phyloP scores from a whole-genome alignment of 2,113 vertebrate species.

The Chamaetylas fuelleborni region DNA sequence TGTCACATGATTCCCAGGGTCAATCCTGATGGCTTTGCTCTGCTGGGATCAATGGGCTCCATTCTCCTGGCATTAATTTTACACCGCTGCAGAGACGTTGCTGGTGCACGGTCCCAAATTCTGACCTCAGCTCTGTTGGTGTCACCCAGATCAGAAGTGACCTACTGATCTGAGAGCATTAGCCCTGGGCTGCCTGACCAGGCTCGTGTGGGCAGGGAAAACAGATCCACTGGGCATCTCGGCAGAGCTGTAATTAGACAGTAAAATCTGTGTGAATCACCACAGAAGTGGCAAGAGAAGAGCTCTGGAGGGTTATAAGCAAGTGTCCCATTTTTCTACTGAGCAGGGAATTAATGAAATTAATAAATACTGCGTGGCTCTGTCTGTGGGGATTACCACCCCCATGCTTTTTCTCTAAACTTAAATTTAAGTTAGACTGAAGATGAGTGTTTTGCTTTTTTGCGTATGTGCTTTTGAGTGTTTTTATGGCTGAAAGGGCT shows the following conservation, averaged over 20 bases:
- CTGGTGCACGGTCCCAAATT: background rate
- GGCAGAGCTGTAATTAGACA: background rate
- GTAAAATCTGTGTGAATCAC: background rate
- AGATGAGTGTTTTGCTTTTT: background rate
- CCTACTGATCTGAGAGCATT: background rate
- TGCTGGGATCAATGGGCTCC: background rate
- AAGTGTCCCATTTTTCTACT: background rate
- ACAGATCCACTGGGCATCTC: background rate
- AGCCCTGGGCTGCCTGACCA: background rate
- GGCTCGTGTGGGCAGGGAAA: background rate
- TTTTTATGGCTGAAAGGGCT: background rate
- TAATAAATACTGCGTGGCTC: background rate
- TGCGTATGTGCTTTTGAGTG: background rate
- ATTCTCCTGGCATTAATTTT: slow-evolving; percentile 11
- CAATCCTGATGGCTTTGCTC: background rate
- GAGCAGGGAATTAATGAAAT: background rate
- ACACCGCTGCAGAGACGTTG: background rate
- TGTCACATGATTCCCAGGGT: slow-evolving; percentile 67
- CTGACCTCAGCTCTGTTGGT: background rate
- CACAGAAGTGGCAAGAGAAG: background rate
- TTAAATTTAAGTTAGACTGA: background rate
- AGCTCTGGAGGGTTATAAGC: background rate
- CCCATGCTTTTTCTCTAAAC: background rate
- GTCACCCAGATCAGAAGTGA: background rate
- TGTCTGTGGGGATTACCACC: background rate